Base-by-base conservation (phyloP, 1,140 invertebrate species). In the Drosophila punjabiensis region DNA sequence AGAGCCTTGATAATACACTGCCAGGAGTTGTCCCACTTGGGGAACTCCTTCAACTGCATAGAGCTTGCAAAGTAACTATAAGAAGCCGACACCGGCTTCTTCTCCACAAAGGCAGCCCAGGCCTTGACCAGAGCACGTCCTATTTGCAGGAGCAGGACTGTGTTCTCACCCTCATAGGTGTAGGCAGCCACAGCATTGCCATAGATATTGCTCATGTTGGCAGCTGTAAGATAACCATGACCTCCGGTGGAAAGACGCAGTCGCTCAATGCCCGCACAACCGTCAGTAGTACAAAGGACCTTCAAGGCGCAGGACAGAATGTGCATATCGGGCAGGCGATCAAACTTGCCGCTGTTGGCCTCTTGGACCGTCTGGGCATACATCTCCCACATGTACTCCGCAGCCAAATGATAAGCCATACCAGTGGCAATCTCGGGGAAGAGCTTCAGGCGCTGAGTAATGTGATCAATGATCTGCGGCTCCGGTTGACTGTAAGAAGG, bases 131-230 rank as follows among this genome's bases (percentile, higher is more conserved):
- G 92, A 82, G 95, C 97, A 94, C 97, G 95, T 5, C 98, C 98
- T 3, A 97, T 97, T 94, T 99, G 98, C 24, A 99, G 94, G 28
- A 97, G 94, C 50, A 99, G 94, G n/a, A 99, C 98, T 1, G 98
- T 98, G 91, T 99, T 99, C 94, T 99, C 98, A 13, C 98, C 98
- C 94, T 99, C 98, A 91, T 99, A 99, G 16, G 98, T 99, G 92
- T 96, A 97, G 47, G 96, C 96, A n/a, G 98, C 98, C 5, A 97
- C 97, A 7, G 96, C 95, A 61, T 96, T 93, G 5, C 96, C 96
- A 93, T 98, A 99, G 16, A 96, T 96, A 58, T 95, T 94, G 35
- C 97, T 97, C 43, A 99, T 94, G 92, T 97, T 98, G 84, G 97
- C 97, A 13, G 96, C 95, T 16, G 96, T 95, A 94, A 98, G 96